Evolutionary conservation across 2,797 vertebrate genomes (phyloP), one percentile per base, ranked within the genome.

Genomic region (Salmo trutta): DNA sequence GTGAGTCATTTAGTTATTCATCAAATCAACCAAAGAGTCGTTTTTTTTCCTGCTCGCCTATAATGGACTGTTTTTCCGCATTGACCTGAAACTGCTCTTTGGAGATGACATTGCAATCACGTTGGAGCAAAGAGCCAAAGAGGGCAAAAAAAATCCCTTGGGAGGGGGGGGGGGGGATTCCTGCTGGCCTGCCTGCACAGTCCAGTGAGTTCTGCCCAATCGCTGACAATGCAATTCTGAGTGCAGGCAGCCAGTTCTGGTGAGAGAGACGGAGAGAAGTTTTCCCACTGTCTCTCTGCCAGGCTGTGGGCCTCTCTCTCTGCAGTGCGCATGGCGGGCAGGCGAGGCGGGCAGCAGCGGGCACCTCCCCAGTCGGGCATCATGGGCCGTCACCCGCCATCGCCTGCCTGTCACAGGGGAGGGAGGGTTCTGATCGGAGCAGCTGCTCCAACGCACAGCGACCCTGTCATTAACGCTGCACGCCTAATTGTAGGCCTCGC

Each of bases 31-130:
- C 19, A 24, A 52, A 47, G 8, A 15, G 17, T n/a, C 0, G 5
- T 52, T 51, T 52, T 71, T 71, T 27, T 24, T 1, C 24, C 69
- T n/a, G 36, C 16, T 71, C 6, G n/a, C 69, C n/a, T 71, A 47
- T 71, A 71, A 71, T 27, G 47, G 68, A 5, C 31, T 16, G 3
- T 24, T 52, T 71, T 52, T 52, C 69, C 5, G n/a, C 21, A 41
- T 29, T 64, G 88, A 88, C 86, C 91, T 88, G 83, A 85, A 87
- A 88, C 82, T 84, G 84, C 77, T 89, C 84, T 83, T 84, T 74
- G 87, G 87, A 81, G 84, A 62, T 85, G 88, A 87, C 82, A 85
- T 88, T 85, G 83, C 82, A 88, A 79, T 86, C 83, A 86, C 76
- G 79, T 69, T 71, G 66, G 79, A 73, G 78, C 73, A 78, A 73